Percentiles rank a stretch among this genome's conserved stretches.
phyloP scores from a whole-genome alignment of 2,113 vertebrate genomes.

The Bostrychus sinensis region DNA sequence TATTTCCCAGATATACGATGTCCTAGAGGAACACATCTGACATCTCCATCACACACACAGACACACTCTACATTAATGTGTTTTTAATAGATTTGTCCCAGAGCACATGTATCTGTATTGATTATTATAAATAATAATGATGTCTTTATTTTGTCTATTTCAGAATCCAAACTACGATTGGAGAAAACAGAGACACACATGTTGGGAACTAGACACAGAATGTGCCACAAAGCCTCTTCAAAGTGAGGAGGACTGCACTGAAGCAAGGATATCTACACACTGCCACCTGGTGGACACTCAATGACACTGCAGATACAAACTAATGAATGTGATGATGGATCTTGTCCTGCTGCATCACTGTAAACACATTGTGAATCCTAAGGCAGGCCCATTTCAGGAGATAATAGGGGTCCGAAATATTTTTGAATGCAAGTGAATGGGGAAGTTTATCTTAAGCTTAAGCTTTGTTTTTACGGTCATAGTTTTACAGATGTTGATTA shows the following conservation, averaged over 20 bases:
- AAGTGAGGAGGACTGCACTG: slow-evolving; percentile 39
- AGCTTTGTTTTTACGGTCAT: too few relatives aligned
- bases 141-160: slow-evolving; percentile 18
- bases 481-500: too few relatives aligned
- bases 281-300: slow-evolving; percentile 69
- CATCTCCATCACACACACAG: too few relatives aligned
- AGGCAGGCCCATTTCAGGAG: too few relatives aligned
- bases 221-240: slow-evolving; percentile 32
- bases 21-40: background rate
- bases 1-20: background rate
- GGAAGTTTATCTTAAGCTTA: too few relatives aligned
- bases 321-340: slow-evolving; percentile 35
- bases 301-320: slow-evolving; percentile 40
- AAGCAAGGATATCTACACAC: slow-evolving; percentile 51
- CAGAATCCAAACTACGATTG: slow-evolving; percentile 25
- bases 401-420: too few relatives aligned
- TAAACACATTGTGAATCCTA: background rate
- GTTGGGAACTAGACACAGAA: slow-evolving; percentile 21
- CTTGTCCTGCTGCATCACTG: slow-evolving; percentile 24
- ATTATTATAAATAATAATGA: slow-evolving; percentile 7
- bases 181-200: slow-evolving; percentile 25
- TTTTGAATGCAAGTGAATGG: background rate
- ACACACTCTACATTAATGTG: background rate
- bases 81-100: background rate
- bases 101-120: slow-evolving; percentile 13